Percentiles rank a stretch among this genome's conserved stretches.
Conservation (phyloP, 1,140 invertebrate species). For the Cydia pomonella region DNA sequence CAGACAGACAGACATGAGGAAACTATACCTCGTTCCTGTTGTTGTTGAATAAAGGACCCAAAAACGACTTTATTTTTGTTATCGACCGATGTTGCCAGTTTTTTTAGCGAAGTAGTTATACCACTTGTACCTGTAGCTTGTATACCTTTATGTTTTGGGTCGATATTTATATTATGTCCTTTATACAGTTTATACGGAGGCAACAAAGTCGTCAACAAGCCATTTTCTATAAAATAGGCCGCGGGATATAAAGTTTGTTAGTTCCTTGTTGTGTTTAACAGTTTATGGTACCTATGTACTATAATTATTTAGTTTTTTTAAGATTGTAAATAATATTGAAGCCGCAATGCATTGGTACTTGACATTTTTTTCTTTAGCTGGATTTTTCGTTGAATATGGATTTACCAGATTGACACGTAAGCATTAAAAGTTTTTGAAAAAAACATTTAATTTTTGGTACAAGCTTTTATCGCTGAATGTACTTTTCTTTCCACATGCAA, state of each 20-base stretch:
- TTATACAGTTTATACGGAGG: not conserved
- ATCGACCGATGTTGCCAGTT: no score
- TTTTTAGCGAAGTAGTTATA: no score
- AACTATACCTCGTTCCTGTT: no score
- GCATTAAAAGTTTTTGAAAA: no score
- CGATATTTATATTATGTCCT: not conserved
- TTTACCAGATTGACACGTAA: conserved; percentile 6
- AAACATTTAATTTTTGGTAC: no score
- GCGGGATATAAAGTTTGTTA: not conserved
- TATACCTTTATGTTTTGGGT: not conserved
- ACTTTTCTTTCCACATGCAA: no score
- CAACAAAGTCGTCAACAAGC: not conserved
- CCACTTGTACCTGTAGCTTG: no score
- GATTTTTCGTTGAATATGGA: not conserved
- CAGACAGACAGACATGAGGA: no score
- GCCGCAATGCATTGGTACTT: not conserved
- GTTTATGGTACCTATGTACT: not conserved
- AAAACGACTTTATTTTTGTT: no score
- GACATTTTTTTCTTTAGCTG: not conserved
- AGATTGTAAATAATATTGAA: no score
- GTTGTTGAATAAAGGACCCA: no score
- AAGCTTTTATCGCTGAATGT: no score
- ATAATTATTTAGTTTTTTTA: not conserved
- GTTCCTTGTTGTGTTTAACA: not conserved
- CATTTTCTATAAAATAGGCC: conserved; percentile 1